Evolutionary conservation across 2,113 vertebrate species (phyloP).

Genomic region (Datnioides undecimradiatus): DNA sequence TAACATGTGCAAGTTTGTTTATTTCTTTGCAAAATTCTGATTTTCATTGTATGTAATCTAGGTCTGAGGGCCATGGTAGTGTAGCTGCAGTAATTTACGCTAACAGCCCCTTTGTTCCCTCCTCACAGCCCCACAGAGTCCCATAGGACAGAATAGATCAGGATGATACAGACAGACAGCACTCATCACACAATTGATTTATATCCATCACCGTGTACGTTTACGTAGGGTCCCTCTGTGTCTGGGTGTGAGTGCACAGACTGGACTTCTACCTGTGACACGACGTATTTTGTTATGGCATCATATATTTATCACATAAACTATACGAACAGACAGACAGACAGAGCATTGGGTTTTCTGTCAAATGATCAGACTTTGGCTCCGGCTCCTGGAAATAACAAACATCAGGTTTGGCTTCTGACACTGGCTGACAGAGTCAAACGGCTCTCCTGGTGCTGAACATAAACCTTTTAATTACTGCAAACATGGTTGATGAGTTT

Average conservation of each 20-base stretch:
- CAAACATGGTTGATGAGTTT: slow-evolving; percentile 76
- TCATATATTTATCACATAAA: slow-evolving; percentile 25
- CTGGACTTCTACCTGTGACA: neutral
- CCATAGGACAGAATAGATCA: slow-evolving; percentile 61
- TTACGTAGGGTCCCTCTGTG: slow-evolving; percentile 10
- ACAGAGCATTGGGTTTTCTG: neutral
- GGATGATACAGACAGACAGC: slow-evolving; percentile 57
- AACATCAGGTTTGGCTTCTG: slow-evolving; percentile 48
- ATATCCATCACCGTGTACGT: slow-evolving; percentile 58
- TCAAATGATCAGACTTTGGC: slow-evolving; percentile 33
- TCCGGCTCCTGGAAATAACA: slow-evolving; percentile 11
- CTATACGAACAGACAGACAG: slow-evolving; percentile 19
- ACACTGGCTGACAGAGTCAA: slow-evolving; percentile 46
- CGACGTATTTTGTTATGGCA: slow-evolving; percentile 12
- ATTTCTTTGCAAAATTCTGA: neutral
- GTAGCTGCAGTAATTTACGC: neutral
- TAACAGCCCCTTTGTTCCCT: neutral
- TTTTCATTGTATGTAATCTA: neutral
- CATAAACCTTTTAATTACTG: slow-evolving; percentile 81
- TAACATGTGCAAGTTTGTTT: neutral
- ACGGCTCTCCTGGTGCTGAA: slow-evolving; percentile 60
- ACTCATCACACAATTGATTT: slow-evolving; percentile 59
- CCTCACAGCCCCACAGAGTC: slow-evolving; percentile 5
- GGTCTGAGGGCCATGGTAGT: slow-evolving; percentile 12
- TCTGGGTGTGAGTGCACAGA: slow-evolving; percentile 26